Evolutionary conservation across 2,797 vertebrate genomes (phyloP), one percentile per base, ranked within the genome.

Genomic region (Anniella stebbinsi): DNA sequence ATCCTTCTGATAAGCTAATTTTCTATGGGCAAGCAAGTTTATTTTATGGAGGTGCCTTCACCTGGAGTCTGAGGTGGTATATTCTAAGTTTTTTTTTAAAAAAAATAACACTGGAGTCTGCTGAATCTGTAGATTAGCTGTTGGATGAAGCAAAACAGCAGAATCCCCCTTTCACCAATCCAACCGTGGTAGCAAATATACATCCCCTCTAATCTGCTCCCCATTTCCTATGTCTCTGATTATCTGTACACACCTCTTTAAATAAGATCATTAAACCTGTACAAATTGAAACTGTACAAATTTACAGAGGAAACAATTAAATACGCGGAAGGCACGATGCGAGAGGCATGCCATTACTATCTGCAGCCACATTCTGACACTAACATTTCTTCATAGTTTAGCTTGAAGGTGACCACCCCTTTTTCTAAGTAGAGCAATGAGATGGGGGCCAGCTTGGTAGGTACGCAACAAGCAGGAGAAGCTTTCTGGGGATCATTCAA

Each of bases 311-410:
- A 94, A 84, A 92, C 96, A 95, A 95, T 97, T 97, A 97, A 97
- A 97, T 97, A 97, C 94, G 91, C 80, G 85, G 91, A 82, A 1
- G 93, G 73, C 3, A 18, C 48, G 28, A 5, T 0, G 51, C 23
- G 11, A 0, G 4, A 23, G 77, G 38, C 91, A 80, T 88, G 91
- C 81, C 81, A 18, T 90, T 96, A 97, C 98, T 99, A 99, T 99
- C 99, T 98, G 97, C 99, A 99, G 91, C 99, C 99, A 30, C 99
- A 99, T 95, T 99, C 99, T 0, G 98, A 98, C 82, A 99, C 99
- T 8, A 98, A 98, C 99, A 99, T 99, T 93, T 98, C 99, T 93
- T 99, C 99, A 0, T 98, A 99, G 96, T 99, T 99, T 96, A 99
- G 99, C 97, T 99, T 99, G 97, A 99, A 99, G 69, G 99, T 99